Base-by-base conservation (phyloP, 1,140 invertebrate genomes). In the Pseudomyrmex concolor region DNA sequence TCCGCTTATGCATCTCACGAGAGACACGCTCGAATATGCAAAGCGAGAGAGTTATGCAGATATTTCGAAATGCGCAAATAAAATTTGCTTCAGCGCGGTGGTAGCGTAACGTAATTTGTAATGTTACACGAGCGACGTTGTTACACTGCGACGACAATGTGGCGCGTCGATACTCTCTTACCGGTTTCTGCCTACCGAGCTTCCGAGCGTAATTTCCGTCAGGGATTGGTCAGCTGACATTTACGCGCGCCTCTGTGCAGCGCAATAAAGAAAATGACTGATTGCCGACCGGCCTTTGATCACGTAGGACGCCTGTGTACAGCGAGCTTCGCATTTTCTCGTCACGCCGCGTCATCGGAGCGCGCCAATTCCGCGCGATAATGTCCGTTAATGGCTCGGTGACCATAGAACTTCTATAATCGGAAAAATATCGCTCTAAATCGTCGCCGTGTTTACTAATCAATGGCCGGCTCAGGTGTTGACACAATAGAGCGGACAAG, bases 381-480 rank as follows among this genome's bases (percentile, higher is more conserved):
- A 62, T 66, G 34, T 15, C 15, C 82, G 19, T 54, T 76, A 85
- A 85, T 73, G 60, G 60, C 34, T 10, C 25, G 60, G 19, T 84
- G 76, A 77, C 86, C 86, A 77, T 88, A 87, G 86, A 88, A 85
- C 86, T 88, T 88, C 70, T 82, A 3, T 3, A 76, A 60, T 72
- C 70, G 25, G 4, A 17, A 50, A 72, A 76, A 63, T 88, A 77
- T 87, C 54, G 67, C 34, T 25, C 64, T 62, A 74, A 51, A 70
- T 70, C 63, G 82, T 87, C 54, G 66, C 68, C 64, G 13, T 34
- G 25, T 19, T 25, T 13, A 50, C 45, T 59, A 54, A 63, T 67
- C 72, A 48, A 25, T 45, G 25, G 63, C 19, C 17, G 59, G 55
- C 50, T 34, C 57, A 80, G 63, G 34, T 5, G 81, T 84, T 86